These are phyloP conservation scores for Pogoniulus pusillus DNA, from an alignment of 2,797 vertebrate genomes.

Conservation along the genomic window DNA sequence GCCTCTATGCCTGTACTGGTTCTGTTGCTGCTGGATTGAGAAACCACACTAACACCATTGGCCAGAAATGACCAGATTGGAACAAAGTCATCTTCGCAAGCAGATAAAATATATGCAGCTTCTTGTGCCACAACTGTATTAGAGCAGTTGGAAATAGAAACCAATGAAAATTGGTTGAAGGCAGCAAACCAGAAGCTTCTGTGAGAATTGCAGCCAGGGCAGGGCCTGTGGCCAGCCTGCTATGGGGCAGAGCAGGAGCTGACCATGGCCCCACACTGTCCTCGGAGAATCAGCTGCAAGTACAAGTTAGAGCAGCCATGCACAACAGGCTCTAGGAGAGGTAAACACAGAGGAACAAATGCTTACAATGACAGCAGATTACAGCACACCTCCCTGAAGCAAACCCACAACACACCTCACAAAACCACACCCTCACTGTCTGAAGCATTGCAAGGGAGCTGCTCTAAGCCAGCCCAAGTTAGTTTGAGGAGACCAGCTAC, in stretches of 20 bases:
- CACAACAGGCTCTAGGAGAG: neutral
- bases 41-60: neutral
- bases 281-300: neutral
- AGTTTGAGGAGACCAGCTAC: too few relatives aligned
- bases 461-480: neutral
- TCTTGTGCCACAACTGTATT: rapidly evolving
- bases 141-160: neutral
- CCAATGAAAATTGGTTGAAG: neutral
- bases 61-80: neutral
- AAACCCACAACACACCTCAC: neutral
- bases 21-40: neutral
- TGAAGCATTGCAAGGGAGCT: neutral
- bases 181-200: neutral
- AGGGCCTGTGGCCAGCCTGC: neutral
- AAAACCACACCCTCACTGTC: neutral
- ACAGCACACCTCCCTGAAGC: too few relatives aligned
- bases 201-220: neutral
- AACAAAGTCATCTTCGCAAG: neutral
- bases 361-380: neutral
- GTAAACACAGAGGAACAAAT: neutral
- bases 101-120: neutral
- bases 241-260: neutral
- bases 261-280: rapidly evolving
- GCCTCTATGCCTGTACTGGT: neutral
- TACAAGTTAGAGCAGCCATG: neutral